Conservation (phyloP, 2,797 vertebrate genomes). For the Malacoraja senta region DNA sequence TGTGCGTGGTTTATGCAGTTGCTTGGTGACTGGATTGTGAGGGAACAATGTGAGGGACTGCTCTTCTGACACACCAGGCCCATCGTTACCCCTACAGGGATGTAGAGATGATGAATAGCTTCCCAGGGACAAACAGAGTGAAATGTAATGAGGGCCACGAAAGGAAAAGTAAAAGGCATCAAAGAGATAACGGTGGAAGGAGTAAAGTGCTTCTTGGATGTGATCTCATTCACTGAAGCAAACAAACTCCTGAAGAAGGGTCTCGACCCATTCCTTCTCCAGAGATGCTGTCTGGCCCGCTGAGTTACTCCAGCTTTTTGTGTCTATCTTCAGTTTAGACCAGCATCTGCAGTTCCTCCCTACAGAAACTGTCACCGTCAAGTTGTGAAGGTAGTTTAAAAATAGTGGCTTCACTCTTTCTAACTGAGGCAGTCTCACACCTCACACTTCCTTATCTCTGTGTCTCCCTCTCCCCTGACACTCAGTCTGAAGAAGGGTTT, state of each 20-base stretch:
- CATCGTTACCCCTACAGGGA: conserved; percentile 52
- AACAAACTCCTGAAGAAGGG: conserved; percentile 48
- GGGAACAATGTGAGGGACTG: conserved; percentile 38
- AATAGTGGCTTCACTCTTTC: not conserved
- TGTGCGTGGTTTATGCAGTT: conserved; percentile 54
- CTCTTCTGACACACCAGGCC: conserved; percentile 43
- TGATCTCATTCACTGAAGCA: conserved; percentile 52
- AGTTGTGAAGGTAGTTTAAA: not conserved
- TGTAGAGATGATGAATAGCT: conserved; percentile 67
- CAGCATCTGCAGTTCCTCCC: no score
- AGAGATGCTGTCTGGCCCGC: no score
- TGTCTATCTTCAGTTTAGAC: no score
- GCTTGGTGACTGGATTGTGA: conserved; percentile 55
- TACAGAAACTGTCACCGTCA: conserved; percentile 28
- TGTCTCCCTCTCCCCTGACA: no score
- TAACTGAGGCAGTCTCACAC: not conserved
- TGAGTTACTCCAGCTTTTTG: no score
- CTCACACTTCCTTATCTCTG: not conserved
- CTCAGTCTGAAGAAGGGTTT: no score
- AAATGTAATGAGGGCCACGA: conserved; percentile 60
- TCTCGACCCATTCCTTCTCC: no score
- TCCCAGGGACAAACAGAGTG: conserved; percentile 53
- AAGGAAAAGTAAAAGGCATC: conserved; percentile 46
- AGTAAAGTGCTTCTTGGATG: conserved; percentile 58
- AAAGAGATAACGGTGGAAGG: conserved; percentile 58